Base-by-base conservation (phyloP, 2,113 vertebrate genomes). In the Podarcis cretensis region DNA sequence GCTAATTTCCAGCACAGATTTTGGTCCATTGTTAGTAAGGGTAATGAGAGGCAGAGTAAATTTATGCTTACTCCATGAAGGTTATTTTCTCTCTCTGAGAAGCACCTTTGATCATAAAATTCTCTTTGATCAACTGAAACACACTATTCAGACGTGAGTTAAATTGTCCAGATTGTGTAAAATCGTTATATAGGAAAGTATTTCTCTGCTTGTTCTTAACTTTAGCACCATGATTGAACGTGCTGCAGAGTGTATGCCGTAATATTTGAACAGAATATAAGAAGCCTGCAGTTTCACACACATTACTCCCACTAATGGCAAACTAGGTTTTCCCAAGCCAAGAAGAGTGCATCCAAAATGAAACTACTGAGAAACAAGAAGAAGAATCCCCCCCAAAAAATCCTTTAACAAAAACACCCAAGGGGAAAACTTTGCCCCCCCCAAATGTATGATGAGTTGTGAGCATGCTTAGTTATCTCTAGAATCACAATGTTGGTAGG, bases 81-180 rank as follows among this genome's bases (percentile, higher is more conserved):
- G 77, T 91, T 90, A 93, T 87, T 92, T 95, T 88, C 83, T 21
- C 54, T 89, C 65, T 87, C 75, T 89, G 90, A 93, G 95, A 93
- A 92, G 89, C 65, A 92, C 73, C 90, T 95, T 94, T 96, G 94
- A 95, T 95, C 93, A 90, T 85, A 75, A 95, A 89, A 94, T 96
- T 94, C 91, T 92, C 93, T 95, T 95, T 96, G 93, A 95, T 94
- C 90, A 95, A 69, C 82, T 89, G 59, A 16, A 94, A 75, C 25
- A 89, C 93, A 90, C 85, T 90, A 91, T 95, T 94, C 88, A 87
- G 85, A 94, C 66, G 83, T 92, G 84, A 88, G 79, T 86, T 95
- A 94, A 94, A 94, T 84, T 91, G 90, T 92, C 94, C 92, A 81
- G 40, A 0, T 92, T 92, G 88, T 5, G 14, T 83, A 95, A 94